Conservation (phyloP, 1,140 invertebrate genomes). For the Tetranychus cinnabarinus region DNA sequence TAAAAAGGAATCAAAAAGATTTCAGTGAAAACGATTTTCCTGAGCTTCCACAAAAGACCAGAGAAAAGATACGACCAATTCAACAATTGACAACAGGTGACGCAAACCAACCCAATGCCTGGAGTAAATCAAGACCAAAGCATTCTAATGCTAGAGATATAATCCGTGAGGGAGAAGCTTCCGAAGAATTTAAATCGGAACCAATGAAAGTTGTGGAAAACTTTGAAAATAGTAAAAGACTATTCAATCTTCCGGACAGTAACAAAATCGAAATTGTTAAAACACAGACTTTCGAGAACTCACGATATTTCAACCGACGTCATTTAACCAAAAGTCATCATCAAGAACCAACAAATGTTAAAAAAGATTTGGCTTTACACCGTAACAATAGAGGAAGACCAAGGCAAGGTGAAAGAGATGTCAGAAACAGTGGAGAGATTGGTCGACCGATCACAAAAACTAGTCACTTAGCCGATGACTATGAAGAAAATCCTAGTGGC, state of each 20-base stretch:
- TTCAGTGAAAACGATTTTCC: conserved; percentile 5
- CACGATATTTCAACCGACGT: conserved; percentile 2
- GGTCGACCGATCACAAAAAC: not conserved
- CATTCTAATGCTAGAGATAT: conserved; percentile 1
- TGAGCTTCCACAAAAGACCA: conserved; percentile 1
- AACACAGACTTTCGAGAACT: conserved; percentile 12
- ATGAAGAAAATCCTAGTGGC: conserved; percentile 2
- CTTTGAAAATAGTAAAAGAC: not conserved
- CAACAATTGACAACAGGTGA: not conserved
- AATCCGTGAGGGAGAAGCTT: not conserved
- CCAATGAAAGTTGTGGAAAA: not conserved
- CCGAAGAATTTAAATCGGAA: not conserved
- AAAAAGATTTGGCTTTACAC: too few relatives aligned
- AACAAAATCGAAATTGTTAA: conserved; percentile 3
- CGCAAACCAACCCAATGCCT: conserved; percentile 8
- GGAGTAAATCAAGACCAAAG: not conserved
- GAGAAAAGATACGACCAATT: not conserved
- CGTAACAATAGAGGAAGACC: not conserved
- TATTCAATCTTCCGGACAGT: not conserved
- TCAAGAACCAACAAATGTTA: not conserved
- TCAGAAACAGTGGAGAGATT: conserved; percentile 11
- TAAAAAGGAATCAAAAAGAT: too few relatives aligned
- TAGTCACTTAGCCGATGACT: conserved; percentile 3
- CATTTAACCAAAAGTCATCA: not conserved
- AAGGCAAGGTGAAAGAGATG: conserved; percentile 5